These are phyloP conservation scores for Zaprionus camerounensis DNA, from an alignment of 1,140 invertebrate genomes.

Conservation along the genomic window DNA sequence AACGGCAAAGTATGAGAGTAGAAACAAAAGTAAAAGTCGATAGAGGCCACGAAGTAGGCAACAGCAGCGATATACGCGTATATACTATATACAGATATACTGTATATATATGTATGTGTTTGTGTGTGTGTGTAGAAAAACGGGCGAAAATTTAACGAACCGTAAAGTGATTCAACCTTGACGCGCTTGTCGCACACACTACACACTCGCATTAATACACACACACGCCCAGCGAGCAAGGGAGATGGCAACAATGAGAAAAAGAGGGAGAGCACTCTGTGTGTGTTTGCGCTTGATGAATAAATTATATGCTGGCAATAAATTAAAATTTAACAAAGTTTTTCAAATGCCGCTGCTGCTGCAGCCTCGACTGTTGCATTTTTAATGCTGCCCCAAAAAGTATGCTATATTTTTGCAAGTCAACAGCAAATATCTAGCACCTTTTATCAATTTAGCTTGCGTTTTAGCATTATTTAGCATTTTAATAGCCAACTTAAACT, in stretches of 20 bases:
- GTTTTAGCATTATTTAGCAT: slow-evolving; percentile 2
- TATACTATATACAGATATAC: background rate
- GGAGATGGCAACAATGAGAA: slow-evolving; percentile 5
- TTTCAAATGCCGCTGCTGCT: slow-evolving; percentile 29
- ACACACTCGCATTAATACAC: slow-evolving; percentile 49
- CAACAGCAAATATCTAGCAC: slow-evolving; percentile 33
- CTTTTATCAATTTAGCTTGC: slow-evolving; percentile 5
- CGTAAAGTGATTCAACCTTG: slow-evolving; percentile 80
- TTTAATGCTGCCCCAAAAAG: slow-evolving; percentile 48
- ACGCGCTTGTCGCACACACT: slow-evolving; percentile 67
- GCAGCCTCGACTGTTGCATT: slow-evolving; percentile 27
- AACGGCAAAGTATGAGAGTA: slow-evolving; percentile 52
- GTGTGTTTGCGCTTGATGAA: slow-evolving; percentile 51
- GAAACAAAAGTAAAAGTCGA: slow-evolving; percentile 64
- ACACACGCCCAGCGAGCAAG: slow-evolving; percentile 22
- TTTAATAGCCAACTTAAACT: slow-evolving; percentile 1
- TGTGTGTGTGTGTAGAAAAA: slow-evolving; percentile 30
- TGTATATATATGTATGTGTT: background rate
- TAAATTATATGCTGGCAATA: slow-evolving; percentile 67
- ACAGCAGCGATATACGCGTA: background rate
- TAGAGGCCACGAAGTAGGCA: slow-evolving; percentile 5
- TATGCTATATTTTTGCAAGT: slow-evolving; percentile 31
- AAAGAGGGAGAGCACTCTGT: slow-evolving; percentile 13
- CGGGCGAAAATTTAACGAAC: slow-evolving; percentile 74
- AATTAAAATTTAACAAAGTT: slow-evolving; percentile 76